These are phyloP conservation scores for Smittia aterrima DNA, from an alignment of 2,888 invertebrate species.

Conservation along the genomic window DNA sequence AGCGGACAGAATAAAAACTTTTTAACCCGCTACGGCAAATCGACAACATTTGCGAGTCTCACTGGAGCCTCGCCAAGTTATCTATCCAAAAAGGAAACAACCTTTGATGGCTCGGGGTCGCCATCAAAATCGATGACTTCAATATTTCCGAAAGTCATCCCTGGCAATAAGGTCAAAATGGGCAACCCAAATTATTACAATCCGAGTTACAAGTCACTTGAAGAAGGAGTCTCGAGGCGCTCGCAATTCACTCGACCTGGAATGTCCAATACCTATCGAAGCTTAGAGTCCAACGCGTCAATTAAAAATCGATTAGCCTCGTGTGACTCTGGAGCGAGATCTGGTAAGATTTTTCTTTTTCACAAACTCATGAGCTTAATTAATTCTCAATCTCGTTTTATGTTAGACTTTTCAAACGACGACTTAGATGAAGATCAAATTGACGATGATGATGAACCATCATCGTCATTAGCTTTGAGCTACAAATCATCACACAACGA, in stretches of 20 bases:
- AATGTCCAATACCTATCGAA: conserved; percentile 55
- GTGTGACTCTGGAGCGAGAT: conserved; percentile 56
- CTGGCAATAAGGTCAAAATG: conserved; percentile 38
- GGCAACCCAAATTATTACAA: conserved; percentile 27
- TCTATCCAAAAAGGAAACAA: conserved; percentile 50
- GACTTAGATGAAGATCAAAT: conserved; percentile 56
- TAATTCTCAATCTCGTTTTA: conserved; percentile 14
- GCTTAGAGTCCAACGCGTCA: conserved; percentile 57
- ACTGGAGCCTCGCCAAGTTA: conserved; percentile 54
- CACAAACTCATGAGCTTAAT: conserved; percentile 37
- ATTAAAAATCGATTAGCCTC: conserved; percentile 53
- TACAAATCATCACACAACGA: conserved; percentile 35
- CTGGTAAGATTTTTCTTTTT: conserved; percentile 47
- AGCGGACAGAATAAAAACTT: conserved; percentile 19
- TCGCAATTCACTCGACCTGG: conserved; percentile 57
- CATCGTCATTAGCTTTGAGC: conserved; percentile 42
- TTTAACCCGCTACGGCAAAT: conserved; percentile 46
- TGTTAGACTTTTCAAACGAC: conserved; percentile 57
- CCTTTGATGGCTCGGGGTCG: background rate
- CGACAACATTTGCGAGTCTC: conserved; percentile 52
- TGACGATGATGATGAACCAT: conserved; percentile 53
- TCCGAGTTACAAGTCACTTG: conserved; percentile 47
- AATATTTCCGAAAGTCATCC: conserved; percentile 38
- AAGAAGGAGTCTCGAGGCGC: conserved; percentile 56
- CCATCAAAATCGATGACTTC: background rate